Percentiles rank a stretch among this genome's conserved stretches.
Evolutionary conservation across 2,888 invertebrate species (phyloP).

Genomic region (Polylopha cassiicola): DNA sequence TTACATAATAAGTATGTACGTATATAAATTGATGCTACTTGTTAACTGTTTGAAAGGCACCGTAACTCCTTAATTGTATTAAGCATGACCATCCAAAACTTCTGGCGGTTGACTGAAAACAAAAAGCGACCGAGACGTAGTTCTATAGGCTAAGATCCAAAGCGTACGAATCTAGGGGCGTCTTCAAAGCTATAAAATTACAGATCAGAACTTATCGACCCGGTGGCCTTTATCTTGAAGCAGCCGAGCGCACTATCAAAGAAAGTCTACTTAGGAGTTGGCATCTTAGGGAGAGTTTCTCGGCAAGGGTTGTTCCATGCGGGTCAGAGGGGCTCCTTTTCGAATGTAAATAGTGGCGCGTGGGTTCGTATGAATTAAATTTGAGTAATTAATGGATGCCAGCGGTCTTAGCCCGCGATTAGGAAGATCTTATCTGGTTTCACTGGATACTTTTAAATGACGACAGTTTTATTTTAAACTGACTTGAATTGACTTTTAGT

Average conservation of each 20-base stretch:
- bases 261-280: constrained; percentile 74
- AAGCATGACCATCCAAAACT: no score
- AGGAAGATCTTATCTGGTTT: constrained; percentile 2
- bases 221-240: constrained; percentile 69
- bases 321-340: constrained; percentile 67
- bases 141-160: constrained; percentile 67
- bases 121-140: constrained; percentile 50
- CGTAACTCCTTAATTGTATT: no score
- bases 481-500: no score
- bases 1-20: no score
- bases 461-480: not conserved
- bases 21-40: no score
- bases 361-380: constrained; percentile 74
- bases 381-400: constrained; percentile 74
- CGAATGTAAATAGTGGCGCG: constrained; percentile 74
- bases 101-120: constrained; percentile 15
- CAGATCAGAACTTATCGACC: constrained; percentile 76
- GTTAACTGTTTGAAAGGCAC: no score
- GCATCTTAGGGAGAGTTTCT: constrained; percentile 74
- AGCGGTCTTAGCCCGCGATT: constrained; percentile 27
- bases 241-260: constrained; percentile 75
- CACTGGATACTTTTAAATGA: no score
- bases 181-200: constrained; percentile 75
- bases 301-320: constrained; percentile 69
- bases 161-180: constrained; percentile 54